A percentile compares a stretch with the other conserved stretches of the same genome.
phyloP scores from a whole-genome alignment of 2,888 invertebrate species.

The Tenodera sinensis region DNA sequence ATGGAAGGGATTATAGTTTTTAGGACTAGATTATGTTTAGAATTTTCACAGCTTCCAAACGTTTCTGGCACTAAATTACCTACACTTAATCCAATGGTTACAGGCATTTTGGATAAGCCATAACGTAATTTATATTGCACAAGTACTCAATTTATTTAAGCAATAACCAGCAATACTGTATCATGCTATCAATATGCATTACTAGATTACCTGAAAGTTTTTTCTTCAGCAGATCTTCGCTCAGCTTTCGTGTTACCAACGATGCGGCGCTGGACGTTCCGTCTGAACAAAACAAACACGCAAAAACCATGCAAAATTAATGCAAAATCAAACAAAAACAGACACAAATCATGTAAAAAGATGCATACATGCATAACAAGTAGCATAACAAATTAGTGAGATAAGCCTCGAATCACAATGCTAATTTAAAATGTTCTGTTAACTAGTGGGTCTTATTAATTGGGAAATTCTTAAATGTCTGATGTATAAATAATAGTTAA shows the following conservation, averaged over 20 bases:
- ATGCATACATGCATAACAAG: constrained; percentile 13
- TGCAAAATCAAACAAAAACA: constrained; percentile 30
- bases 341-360: constrained; percentile 32
- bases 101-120: too few relatives aligned
- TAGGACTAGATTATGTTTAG: too few relatives aligned
- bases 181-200: not conserved
- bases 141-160: not conserved
- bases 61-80: too few relatives aligned
- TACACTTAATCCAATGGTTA: too few relatives aligned
- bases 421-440: too few relatives aligned
- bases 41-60: too few relatives aligned
- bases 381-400: not conserved
- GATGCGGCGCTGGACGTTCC: constrained; percentile 32
- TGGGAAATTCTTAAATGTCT: too few relatives aligned
- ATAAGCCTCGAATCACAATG: not conserved
- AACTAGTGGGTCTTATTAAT: too few relatives aligned
- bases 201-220: constrained; percentile 35
- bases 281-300: constrained; percentile 42
- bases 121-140: too few relatives aligned
- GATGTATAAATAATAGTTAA: too few relatives aligned
- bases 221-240: constrained; percentile 36
- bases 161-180: not conserved
- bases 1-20: too few relatives aligned
- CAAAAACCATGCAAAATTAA: constrained; percentile 2
- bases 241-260: constrained; percentile 31